Base-by-base conservation (phyloP, 1,140 invertebrate genomes). In the Drosophila nigromelanica region DNA sequence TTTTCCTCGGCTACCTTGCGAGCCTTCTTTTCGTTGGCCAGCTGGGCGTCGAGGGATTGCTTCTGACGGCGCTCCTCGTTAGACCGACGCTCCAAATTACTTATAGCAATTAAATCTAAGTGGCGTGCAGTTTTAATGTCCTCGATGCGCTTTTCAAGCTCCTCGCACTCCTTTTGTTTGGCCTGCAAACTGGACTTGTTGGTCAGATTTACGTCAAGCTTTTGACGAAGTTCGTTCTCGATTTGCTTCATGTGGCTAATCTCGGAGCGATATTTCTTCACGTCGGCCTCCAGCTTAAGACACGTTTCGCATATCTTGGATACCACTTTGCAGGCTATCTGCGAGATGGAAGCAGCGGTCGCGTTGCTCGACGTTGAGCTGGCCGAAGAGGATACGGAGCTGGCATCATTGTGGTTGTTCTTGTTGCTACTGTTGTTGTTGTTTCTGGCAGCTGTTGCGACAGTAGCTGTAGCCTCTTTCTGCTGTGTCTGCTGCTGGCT, bases 141-240 rank as follows among this genome's bases (percentile, higher is more conserved):
- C 78, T 96, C 95, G 58, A 97, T 90, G 92, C 96, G 89, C 62
- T 92, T 92, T 45, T 92, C 91, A 21, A 92, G 58, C 42, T 92
- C 91, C 30, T 92, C 91, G 61, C 86, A 91, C 58, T 92, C 91
- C 66, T 90, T 91, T 56, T 92, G 91, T 68, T 92, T 92, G 71
- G 89, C 89, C 76, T 92, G 91, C 79, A 92, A 85, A 76, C 89
- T 75, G 37, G 89, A 89, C 62, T 92, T 92, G 51, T 80, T 91
- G 14, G 89, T 92, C 43, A 91, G 52, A 73, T 92, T 92, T 0
- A 77, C 80, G 14, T 92, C 91, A 10, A 98, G 94, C 93, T 98
- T 97, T 90, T 95, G 94, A 78, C 96, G 93, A 66, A 98, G 93
- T 70, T 98, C 97, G 91, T 96, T 96, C 92, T 98, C 97, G 76